Evolutionary conservation across 2,113 vertebrate genomes (phyloP).

Genomic region (Sinocyclocheilus rhinocerous): DNA sequence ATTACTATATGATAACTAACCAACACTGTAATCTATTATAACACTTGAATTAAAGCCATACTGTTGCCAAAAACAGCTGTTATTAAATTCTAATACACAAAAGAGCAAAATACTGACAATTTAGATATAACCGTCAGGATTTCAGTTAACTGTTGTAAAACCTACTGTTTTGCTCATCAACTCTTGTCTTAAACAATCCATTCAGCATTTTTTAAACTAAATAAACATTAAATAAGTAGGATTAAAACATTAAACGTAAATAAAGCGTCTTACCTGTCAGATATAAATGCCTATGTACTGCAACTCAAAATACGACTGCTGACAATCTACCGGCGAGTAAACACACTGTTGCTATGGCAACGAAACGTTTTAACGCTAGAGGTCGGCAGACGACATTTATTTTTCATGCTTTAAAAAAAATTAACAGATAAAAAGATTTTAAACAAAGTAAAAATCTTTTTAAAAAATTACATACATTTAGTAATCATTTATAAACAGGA

Average conservation of each 20-base stretch:
- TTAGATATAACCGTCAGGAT: background rate
- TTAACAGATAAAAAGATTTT: no score
- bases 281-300: background rate
- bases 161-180: background rate
- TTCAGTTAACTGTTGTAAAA: background rate
- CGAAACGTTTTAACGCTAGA: background rate
- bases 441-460: no score
- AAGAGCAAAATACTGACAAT: background rate
- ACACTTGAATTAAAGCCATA: background rate
- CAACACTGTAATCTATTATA: background rate
- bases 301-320: background rate
- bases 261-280: background rate
- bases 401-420: background rate
- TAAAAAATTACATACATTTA: no score
- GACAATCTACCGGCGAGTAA: constrained; percentile 30
- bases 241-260: background rate
- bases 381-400: background rate
- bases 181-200: background rate
- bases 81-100: background rate
- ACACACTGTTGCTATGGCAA: constrained; percentile 62
- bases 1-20: background rate
- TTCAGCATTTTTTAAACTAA: background rate
- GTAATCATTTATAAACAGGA: background rate
- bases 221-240: background rate
- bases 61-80: background rate